Evolutionary conservation across 2,888 invertebrate species (phyloP).

Genomic region (Philonicus albiceps): DNA sequence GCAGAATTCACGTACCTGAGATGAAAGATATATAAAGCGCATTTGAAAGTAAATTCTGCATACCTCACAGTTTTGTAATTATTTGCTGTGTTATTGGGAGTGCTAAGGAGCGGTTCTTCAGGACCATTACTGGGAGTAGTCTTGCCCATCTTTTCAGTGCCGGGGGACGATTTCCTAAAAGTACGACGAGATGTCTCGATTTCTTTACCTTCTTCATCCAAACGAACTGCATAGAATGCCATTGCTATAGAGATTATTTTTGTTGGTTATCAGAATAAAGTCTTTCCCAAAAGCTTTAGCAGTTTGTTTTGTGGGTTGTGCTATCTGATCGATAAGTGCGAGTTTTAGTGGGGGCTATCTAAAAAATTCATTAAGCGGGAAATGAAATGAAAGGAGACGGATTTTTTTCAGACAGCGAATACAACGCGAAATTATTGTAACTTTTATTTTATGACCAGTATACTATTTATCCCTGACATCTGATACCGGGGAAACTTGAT

Average conservation of each 20-base stretch:
- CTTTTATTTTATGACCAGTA: neutral
- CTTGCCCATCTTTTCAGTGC: neutral
- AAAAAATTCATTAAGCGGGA: neutral
- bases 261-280: neutral
- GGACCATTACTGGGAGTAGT: neutral
- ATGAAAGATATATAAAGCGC: neutral
- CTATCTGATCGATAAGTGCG: neutral
- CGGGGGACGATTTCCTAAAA: neutral
- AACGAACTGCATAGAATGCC: constrained; percentile 54
- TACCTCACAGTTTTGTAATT: constrained; percentile 41
- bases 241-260: constrained; percentile 44
- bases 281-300: neutral
- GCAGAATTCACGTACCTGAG: constrained; percentile 53
- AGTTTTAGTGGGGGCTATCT: neutral
- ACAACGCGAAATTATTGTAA: neutral
- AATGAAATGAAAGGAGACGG: neutral
- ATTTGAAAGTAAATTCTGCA: neutral
- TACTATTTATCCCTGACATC: neutral
- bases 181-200: neutral
- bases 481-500: neutral
- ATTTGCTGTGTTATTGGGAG: neutral
- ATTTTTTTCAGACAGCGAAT: neutral
- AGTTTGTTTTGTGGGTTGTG: neutral
- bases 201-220: constrained; percentile 52
- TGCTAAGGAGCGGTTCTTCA: neutral